Evolutionary conservation across 1,140 invertebrate genomes (phyloP).

Genomic region (Drosophila obscura): DNA sequence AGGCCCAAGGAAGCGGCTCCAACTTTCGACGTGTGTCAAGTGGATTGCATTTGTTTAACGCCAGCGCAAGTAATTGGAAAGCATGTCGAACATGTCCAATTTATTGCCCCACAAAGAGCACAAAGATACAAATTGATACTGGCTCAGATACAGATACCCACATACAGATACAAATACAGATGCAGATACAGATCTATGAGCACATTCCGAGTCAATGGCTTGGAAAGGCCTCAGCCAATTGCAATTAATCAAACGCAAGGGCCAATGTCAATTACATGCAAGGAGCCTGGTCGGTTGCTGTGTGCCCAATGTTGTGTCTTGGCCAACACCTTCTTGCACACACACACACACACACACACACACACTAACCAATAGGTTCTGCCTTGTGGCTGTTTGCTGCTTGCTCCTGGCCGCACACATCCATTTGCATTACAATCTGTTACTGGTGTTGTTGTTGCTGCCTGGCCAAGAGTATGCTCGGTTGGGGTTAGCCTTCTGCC

Average conservation of each 20-base stretch:
- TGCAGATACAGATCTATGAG: constrained; percentile 33
- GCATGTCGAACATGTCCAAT: constrained; percentile 53
- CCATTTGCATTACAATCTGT: constrained; percentile 20
- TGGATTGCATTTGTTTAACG: constrained; percentile 65
- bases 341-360: constrained; percentile 1
- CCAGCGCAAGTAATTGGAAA: constrained; percentile 68
- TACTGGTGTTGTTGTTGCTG: constrained; percentile 34
- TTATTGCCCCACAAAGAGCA: constrained; percentile 58
- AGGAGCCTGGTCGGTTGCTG: constrained; percentile 6
- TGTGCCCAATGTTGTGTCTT: constrained; percentile 24
- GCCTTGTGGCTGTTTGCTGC: no score
- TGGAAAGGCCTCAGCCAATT: constrained; percentile 66
- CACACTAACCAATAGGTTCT: neutral
- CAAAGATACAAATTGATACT: constrained; percentile 52
- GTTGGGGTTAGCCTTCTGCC: constrained; percentile 13
- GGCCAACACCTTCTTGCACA: constrained; percentile 39
- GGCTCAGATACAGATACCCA: constrained; percentile 38
- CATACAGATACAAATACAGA: no score
- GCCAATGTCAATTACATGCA: constrained; percentile 63
- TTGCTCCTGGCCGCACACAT: no score
- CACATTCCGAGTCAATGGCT: constrained; percentile 71
- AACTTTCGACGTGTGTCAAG: constrained; percentile 39
- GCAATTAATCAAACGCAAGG: constrained; percentile 77
- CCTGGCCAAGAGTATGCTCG: constrained; percentile 31
- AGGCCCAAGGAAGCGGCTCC: constrained; percentile 30